Evolutionary conservation across 2,888 invertebrate species (phyloP).

Genomic region (Petrolisthes cinctipes): DNA sequence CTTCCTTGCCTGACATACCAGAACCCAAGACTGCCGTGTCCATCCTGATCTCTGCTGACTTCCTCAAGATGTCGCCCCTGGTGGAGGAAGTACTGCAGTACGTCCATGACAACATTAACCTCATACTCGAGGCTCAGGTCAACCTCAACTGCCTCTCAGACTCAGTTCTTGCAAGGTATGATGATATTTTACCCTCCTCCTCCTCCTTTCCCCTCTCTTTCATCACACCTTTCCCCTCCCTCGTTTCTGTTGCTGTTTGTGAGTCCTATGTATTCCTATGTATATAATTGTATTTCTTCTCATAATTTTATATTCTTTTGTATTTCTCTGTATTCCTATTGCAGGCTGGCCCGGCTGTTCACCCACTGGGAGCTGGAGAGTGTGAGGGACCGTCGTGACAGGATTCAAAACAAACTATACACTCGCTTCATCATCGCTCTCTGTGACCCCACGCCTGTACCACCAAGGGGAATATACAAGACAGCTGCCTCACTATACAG

Average conservation of each 20-base stretch:
- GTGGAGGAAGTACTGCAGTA: conserved; percentile 87
- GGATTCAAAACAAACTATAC: conserved; percentile 86
- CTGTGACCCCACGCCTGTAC: conserved; percentile 82
- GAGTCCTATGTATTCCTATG: neutral
- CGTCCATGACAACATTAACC: conserved; percentile 88
- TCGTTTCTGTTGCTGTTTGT: neutral
- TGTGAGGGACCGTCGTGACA: conserved; percentile 88
- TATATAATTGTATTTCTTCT: neutral
- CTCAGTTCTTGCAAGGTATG: conserved; percentile 69
- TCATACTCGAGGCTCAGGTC: conserved; percentile 86
- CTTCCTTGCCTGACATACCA: conserved; percentile 72
- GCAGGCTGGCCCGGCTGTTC: conserved; percentile 86
- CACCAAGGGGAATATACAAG: conserved; percentile 83
- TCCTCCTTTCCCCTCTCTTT: neutral
- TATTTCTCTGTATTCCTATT: neutral
- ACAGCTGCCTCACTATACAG: conserved; percentile 83
- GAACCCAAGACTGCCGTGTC: conserved; percentile 90
- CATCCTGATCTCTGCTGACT: conserved; percentile 92
- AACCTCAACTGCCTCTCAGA: conserved; percentile 92
- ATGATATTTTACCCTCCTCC: neutral
- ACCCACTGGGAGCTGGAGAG: conserved; percentile 88
- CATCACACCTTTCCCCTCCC: neutral
- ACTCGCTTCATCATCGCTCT: conserved; percentile 85
- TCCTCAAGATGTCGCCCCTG: conserved; percentile 91
- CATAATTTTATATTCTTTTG: neutral